A percentile compares a stretch with the other conserved stretches of the same genome.
phyloP scores from a whole-genome alignment of 2,113 vertebrate species.

The Cynocephalus volans region DNA sequence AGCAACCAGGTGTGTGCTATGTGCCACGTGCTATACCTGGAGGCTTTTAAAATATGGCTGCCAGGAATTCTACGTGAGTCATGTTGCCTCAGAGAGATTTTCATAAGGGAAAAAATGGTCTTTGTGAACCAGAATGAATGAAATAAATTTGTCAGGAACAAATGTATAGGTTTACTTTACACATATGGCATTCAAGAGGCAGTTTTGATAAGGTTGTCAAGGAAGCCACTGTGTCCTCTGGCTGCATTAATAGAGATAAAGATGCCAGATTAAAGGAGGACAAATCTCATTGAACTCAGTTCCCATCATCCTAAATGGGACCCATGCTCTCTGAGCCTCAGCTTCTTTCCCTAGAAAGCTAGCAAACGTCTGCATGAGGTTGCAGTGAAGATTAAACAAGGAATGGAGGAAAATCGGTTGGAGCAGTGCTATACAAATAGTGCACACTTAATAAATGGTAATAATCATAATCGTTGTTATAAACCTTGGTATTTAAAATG shows the following conservation, averaged over 20 bases:
- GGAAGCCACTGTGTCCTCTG: not conserved
- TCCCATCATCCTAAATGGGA: not conserved
- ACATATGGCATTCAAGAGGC: not conserved
- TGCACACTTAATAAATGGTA: not conserved
- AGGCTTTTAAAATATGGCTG: not conserved
- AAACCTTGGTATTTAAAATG: not conserved
- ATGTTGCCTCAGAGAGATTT: not conserved
- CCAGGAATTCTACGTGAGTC: slow-evolving; percentile 55
- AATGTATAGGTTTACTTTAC: not conserved
- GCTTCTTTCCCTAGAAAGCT: not conserved
- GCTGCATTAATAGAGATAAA: slow-evolving; percentile 46
- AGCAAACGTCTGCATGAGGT: not conserved
- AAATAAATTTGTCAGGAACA: not conserved
- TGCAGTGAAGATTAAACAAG: not conserved
- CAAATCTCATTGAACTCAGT: not conserved
- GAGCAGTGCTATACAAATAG: not conserved
- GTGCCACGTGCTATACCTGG: not conserved
- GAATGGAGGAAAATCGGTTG: not conserved
- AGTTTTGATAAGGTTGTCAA: not conserved
- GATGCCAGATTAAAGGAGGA: not conserved
- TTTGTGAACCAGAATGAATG: not conserved
- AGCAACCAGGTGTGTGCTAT: not conserved
- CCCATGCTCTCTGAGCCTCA: not conserved
- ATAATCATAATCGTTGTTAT: not conserved
- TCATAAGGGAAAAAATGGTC: not conserved